phyloP scores from a whole-genome alignment of 2,113 vertebrate species.

The Mionectes macconnelli region DNA sequence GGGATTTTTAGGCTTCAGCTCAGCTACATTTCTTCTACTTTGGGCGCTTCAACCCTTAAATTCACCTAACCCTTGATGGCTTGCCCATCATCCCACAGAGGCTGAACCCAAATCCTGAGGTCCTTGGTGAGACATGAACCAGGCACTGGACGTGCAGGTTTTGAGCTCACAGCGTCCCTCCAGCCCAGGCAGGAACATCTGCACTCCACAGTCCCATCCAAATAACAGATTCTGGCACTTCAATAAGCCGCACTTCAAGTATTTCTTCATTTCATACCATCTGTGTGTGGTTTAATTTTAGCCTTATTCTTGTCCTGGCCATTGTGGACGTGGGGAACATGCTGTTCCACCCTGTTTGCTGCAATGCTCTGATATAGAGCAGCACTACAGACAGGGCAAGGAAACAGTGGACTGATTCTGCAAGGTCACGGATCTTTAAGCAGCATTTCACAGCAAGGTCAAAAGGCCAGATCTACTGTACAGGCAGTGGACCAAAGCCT shows the following conservation, averaged over 20 bases:
- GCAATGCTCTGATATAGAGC: neutral
- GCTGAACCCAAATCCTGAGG: neutral
- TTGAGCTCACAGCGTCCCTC: neutral
- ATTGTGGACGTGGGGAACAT: neutral
- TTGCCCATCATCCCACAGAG: neutral
- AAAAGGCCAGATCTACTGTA: neutral
- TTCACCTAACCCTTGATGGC: neutral
- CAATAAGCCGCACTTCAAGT: neutral
- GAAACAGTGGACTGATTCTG: neutral
- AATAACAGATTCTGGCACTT: constrained; percentile 2
- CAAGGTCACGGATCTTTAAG: neutral
- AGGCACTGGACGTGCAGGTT: neutral
- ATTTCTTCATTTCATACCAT: neutral
- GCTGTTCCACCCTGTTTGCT: neutral
- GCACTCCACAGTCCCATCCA: neutral
- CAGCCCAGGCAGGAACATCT: constrained; percentile 1
- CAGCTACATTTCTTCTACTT: neutral
- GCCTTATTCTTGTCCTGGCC: neutral
- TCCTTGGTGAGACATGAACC: neutral
- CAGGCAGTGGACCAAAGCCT: neutral
- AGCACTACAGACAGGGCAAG: neutral
- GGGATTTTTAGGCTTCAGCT: neutral
- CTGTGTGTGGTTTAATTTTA: constrained; percentile 27
- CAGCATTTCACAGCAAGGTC: neutral
- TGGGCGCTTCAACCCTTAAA: neutral